Evolutionary conservation across 2,888 invertebrate species (phyloP).

Genomic region (Oscheius sp.): DNA sequence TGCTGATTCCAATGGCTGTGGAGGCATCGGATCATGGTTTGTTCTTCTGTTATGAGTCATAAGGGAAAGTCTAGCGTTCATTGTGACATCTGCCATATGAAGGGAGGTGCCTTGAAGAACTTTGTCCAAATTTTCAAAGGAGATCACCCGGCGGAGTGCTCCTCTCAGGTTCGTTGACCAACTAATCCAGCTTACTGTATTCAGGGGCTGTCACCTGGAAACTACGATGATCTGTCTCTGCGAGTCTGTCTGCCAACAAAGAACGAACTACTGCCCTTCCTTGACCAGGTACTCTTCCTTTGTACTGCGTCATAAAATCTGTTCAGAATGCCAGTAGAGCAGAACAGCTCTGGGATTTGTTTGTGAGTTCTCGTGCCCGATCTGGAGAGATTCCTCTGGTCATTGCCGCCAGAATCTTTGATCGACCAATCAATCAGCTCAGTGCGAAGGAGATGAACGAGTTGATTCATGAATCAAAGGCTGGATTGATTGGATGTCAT

Average conservation of each 20-base stretch:
- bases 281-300: conserved; percentile 61
- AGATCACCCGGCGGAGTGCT: conserved; percentile 70
- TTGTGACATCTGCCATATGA: conserved; percentile 71
- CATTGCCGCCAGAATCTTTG: conserved; percentile 71
- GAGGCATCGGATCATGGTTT: conserved; percentile 72
- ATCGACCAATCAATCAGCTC: conserved; percentile 71
- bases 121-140: conserved; percentile 72
- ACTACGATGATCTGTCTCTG: conserved; percentile 69
- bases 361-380: conserved; percentile 70
- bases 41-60: not conserved
- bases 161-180: conserved; percentile 1
- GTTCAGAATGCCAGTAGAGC: conserved; percentile 68
- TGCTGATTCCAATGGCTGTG: conserved; percentile 70
- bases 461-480: conserved; percentile 68
- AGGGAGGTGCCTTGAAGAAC: conserved; percentile 68
- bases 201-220: conserved; percentile 65
- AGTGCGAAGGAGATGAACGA: conserved; percentile 67
- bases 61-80: conserved; percentile 53
- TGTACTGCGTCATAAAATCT: not conserved
- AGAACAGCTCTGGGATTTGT: conserved; percentile 72
- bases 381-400: conserved; percentile 71
- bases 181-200: conserved; percentile 10
- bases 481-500: conserved; percentile 72
- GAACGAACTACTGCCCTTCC: conserved; percentile 71
- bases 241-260: conserved; percentile 72